phyloP scores from a whole-genome alignment of 2,888 invertebrate genomes.

The Agriopis marginaria region DNA sequence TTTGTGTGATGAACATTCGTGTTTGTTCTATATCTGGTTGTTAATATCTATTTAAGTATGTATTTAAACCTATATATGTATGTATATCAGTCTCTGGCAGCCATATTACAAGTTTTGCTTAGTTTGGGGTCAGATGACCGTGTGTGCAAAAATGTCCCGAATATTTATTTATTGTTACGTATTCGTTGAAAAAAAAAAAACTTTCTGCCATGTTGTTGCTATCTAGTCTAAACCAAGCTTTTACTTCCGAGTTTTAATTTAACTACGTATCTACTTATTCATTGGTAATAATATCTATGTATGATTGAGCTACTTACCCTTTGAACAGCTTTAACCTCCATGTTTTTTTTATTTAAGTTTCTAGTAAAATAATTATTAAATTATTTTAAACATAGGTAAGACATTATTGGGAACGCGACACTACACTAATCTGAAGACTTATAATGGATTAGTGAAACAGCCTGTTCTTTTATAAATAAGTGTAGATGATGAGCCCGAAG shows the following conservation, averaged over 20 bases:
- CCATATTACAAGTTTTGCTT: no score
- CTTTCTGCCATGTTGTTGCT: no score
- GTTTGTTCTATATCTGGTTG: no score
- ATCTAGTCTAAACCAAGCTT: no score
- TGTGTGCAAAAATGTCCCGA: no score
- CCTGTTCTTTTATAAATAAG: background rate
- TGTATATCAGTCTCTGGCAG: no score
- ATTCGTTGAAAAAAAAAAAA: no score
- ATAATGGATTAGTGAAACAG: background rate
- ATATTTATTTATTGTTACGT: no score
- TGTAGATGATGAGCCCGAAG: background rate
- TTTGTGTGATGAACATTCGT: no score
- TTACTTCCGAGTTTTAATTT: background rate
- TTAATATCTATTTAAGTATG: no score
- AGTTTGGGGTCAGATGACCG: no score
- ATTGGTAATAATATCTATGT: background rate
- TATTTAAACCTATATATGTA: no score
- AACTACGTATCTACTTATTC: background rate
- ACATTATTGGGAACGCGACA: background rate
- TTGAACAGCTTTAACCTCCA: conserved; percentile 18
- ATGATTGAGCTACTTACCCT: conserved; percentile 2
- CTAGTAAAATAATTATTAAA: background rate
- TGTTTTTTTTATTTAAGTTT: background rate
- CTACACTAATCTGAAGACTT: conserved; percentile 1
- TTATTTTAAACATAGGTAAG: background rate